phyloP scores from a whole-genome alignment of 2,888 invertebrate species.

The Rugalucina vietnamica region DNA sequence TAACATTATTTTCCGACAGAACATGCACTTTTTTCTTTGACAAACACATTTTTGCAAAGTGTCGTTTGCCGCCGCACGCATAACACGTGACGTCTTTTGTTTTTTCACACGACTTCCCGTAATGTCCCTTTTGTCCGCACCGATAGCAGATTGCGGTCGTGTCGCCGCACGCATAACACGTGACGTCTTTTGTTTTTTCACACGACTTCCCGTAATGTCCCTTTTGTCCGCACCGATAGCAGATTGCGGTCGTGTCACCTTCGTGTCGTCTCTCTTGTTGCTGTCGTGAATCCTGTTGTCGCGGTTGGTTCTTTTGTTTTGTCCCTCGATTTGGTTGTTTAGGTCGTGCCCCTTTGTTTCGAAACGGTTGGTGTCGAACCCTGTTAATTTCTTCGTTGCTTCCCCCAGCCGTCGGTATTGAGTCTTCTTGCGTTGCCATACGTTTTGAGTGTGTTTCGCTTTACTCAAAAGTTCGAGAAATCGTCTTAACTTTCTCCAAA shows the following conservation, averaged over 20 bases:
- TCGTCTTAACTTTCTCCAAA: neutral
- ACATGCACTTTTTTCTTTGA: neutral
- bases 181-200: too few species aligned
- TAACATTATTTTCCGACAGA: neutral
- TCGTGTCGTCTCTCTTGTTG: too few species aligned
- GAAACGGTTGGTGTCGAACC: neutral
- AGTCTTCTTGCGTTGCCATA: neutral
- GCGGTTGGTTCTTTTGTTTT: neutral
- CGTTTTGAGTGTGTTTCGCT: neutral
- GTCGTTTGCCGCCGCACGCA: neutral
- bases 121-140: neutral
- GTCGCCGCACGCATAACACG: neutral
- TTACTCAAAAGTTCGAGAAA: neutral
- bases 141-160: neutral
- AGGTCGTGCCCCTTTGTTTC: neutral
- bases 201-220: conserved; percentile 3
- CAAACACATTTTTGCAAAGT: neutral
- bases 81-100: neutral
- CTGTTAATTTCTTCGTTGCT: neutral
- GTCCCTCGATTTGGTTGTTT: neutral
- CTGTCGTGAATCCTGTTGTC: neutral
- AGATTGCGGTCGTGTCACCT: neutral
- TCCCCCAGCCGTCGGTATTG: neutral
- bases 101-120: neutral
- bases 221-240: neutral